phyloP scores from a whole-genome alignment of 2,113 vertebrate species.

The Ceuthmochares aereus region DNA sequence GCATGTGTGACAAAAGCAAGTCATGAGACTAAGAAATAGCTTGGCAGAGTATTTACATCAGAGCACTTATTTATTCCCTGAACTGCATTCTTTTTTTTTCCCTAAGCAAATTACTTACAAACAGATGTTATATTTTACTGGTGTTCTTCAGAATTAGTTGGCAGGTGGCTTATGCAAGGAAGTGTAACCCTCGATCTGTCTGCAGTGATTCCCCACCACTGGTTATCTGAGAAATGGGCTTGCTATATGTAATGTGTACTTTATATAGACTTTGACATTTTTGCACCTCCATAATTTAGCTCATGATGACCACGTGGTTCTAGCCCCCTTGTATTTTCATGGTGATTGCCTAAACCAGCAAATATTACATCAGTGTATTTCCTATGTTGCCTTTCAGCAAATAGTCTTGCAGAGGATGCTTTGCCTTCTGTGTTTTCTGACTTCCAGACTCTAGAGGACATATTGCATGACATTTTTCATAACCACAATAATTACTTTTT shows the following conservation, averaged over 20 bases:
- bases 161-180: background rate
- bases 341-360: background rate
- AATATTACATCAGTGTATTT: background rate
- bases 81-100: background rate
- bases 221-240: background rate
- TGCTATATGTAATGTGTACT: background rate
- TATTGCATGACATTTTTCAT: background rate
- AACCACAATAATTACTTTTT: background rate
- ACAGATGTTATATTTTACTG: background rate
- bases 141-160: background rate
- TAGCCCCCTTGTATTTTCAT: background rate
- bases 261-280: background rate
- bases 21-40: constrained; percentile 4
- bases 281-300: background rate
- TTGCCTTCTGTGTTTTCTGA: background rate
- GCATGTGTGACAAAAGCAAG: constrained; percentile 29
- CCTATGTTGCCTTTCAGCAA: background rate
- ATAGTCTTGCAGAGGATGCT: background rate
- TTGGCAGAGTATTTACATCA: background rate
- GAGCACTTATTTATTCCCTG: background rate
- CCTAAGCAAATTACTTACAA: background rate
- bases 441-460: background rate
- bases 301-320: background rate
- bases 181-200: background rate
- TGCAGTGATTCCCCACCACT: background rate